Evolutionary conservation across 2,113 vertebrate genomes (phyloP).

Genomic region (Zingel zingel): DNA sequence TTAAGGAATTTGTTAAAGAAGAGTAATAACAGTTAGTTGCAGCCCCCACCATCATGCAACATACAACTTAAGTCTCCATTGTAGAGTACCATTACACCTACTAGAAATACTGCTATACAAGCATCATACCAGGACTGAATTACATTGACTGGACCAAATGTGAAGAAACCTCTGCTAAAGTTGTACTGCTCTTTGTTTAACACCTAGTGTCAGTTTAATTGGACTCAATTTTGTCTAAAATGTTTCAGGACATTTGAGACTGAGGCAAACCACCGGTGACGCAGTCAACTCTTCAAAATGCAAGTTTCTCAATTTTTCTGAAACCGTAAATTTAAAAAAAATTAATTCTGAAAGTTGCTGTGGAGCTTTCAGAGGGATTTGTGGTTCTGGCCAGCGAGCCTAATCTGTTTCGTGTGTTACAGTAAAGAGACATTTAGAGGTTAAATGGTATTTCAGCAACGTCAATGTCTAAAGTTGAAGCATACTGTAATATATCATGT

Average conservation of each 20-base stretch:
- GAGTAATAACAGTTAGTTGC: no score
- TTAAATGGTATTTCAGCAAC: slow-evolving; percentile 61
- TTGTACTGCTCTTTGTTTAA: not conserved
- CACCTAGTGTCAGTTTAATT: slow-evolving; percentile 22
- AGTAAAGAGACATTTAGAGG: slow-evolving; percentile 32
- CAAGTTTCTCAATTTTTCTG: slow-evolving; percentile 23
- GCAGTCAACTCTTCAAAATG: not conserved
- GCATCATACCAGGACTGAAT: no score
- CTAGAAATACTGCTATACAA: no score
- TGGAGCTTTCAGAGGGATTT: slow-evolving; percentile 18
- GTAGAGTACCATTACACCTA: no score
- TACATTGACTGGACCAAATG: no score
- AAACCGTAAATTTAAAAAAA: slow-evolving; percentile 17
- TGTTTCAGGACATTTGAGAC: slow-evolving; percentile 21
- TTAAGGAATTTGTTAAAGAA: not conserved
- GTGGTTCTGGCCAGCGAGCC: not conserved
- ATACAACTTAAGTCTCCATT: no score
- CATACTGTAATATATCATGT: slow-evolving; percentile 58
- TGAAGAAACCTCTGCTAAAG: slow-evolving; percentile 1
- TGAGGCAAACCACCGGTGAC: not conserved
- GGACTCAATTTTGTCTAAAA: slow-evolving; percentile 22
- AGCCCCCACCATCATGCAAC: no score
- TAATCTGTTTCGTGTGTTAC: slow-evolving; percentile 21
- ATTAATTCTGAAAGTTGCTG: slow-evolving; percentile 6
- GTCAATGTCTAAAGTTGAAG: slow-evolving; percentile 62